Conservation (phyloP, 2,888 invertebrate species). For the Lottia scabra region DNA sequence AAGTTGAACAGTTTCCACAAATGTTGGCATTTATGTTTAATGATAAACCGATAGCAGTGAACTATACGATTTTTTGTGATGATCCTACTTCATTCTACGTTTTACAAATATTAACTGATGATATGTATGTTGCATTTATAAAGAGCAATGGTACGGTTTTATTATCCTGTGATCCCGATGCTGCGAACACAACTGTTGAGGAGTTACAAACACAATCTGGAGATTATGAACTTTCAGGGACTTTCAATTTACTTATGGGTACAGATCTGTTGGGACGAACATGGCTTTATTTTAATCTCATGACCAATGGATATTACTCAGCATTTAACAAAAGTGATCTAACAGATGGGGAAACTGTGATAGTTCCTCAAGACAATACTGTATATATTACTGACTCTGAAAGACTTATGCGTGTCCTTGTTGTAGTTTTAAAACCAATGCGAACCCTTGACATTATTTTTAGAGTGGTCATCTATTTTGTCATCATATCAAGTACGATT, state of each 20-base stretch:
- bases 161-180: slow-evolving; percentile 8
- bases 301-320: background rate
- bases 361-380: background rate
- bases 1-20: background rate
- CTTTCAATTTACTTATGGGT: slow-evolving; percentile 17
- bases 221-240: slow-evolving; percentile 2
- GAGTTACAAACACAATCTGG: background rate
- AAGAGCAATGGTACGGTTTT: background rate
- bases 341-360: background rate
- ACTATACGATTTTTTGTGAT: slow-evolving; percentile 7
- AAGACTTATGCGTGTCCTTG: slow-evolving; percentile 15
- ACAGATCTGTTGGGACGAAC: slow-evolving; percentile 22
- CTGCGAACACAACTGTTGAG: background rate
- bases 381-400: slow-evolving; percentile 4
- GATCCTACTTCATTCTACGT: slow-evolving; percentile 1
- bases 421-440: slow-evolving; percentile 39
- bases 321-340: background rate
- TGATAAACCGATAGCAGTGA: background rate
- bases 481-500: slow-evolving; percentile 67
- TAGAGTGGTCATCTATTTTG: slow-evolving; percentile 55
- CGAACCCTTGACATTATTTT: slow-evolving; percentile 57
- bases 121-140: slow-evolving; percentile 2
- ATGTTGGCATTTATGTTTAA: slow-evolving; percentile 7
- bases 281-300: slow-evolving; percentile 11
- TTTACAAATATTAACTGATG: slow-evolving; percentile 5